A percentile compares a stretch with the other conserved stretches of the same genome.
These are phyloP conservation scores for Drosophila mimica DNA, from an alignment of 2,888 invertebrate species.

Conservation along the genomic window DNA sequence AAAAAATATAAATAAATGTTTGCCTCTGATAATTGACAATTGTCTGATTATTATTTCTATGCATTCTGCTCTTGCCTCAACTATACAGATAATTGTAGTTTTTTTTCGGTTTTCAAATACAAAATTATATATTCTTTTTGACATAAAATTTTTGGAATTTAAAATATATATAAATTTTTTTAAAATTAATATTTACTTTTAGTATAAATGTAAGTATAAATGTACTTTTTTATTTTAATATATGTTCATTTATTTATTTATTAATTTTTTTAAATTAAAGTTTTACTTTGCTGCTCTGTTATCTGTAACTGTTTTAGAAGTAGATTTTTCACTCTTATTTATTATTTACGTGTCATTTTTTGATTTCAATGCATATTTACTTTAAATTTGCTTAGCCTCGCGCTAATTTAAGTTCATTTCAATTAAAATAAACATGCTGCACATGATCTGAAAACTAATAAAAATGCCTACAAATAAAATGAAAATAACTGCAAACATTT, in stretches of 20 bases:
- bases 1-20: conserved; percentile 31
- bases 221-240: not conserved
- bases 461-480: conserved; percentile 22
- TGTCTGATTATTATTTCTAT: conserved; percentile 69
- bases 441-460: conserved; percentile 41
- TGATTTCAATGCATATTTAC: conserved; percentile 67
- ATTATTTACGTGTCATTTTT: conserved; percentile 9
- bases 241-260: not conserved
- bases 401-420: conserved; percentile 84
- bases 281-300: not conserved
- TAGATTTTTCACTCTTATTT: not conserved
- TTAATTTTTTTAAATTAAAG: not conserved
- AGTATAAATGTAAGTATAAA: no score
- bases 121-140: not conserved
- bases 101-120: conserved; percentile 14
- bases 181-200: not conserved
- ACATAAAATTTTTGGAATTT: not conserved
- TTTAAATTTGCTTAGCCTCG: conserved; percentile 84
- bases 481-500: conserved; percentile 45
- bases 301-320: conserved; percentile 7
- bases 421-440: conserved; percentile 76
- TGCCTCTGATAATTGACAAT: conserved; percentile 77
- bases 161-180: not conserved
- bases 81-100: conserved; percentile 26
- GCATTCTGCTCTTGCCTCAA: conserved; percentile 50